Evolutionary conservation across 2,797 vertebrate genomes (phyloP).

Genomic region (Mormyrus hasselquistii): DNA sequence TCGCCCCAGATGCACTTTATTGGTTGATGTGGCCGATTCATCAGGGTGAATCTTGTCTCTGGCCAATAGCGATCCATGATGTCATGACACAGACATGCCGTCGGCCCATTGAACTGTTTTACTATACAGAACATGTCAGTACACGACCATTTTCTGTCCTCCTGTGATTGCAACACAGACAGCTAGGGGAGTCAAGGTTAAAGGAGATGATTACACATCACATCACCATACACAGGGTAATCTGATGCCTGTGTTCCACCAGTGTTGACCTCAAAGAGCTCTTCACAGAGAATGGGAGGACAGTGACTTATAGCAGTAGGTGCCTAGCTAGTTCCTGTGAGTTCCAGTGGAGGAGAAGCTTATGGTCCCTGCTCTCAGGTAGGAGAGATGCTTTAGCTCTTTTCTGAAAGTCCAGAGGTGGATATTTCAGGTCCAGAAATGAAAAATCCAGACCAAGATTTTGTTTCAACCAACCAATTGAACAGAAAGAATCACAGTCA

Average conservation of each 20-base stretch:
- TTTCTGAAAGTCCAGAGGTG: not conserved
- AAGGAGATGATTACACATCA: slow-evolving; percentile 56
- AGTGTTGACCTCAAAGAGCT: slow-evolving; percentile 68
- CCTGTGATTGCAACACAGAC: slow-evolving; percentile 15
- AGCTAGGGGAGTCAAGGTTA: slow-evolving; percentile 54
- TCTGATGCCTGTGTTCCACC: slow-evolving; percentile 56
- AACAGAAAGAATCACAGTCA: not conserved
- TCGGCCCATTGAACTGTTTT: slow-evolving; percentile 27
- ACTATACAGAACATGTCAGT: slow-evolving; percentile 34
- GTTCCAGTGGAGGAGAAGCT: not conserved
- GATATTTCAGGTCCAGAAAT: not conserved
- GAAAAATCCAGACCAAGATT: not conserved
- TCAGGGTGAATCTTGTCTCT: slow-evolving; percentile 33
- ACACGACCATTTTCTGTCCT: slow-evolving; percentile 30
- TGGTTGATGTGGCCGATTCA: slow-evolving; percentile 33
- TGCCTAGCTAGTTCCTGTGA: slow-evolving; percentile 14
- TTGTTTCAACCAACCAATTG: not conserved
- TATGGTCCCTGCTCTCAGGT: not conserved
- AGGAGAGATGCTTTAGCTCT: not conserved
- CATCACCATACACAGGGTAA: slow-evolving; percentile 56
- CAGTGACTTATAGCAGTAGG: slow-evolving; percentile 27
- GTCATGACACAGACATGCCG: slow-evolving; percentile 34
- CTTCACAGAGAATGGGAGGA: slow-evolving; percentile 25
- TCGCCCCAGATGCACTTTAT: slow-evolving; percentile 44
- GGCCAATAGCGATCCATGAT: slow-evolving; percentile 29